A percentile compares a stretch with the other conserved stretches of the same genome.
Conservation (phyloP, 2,113 vertebrate species). For the Limnothrissa miodon region DNA sequence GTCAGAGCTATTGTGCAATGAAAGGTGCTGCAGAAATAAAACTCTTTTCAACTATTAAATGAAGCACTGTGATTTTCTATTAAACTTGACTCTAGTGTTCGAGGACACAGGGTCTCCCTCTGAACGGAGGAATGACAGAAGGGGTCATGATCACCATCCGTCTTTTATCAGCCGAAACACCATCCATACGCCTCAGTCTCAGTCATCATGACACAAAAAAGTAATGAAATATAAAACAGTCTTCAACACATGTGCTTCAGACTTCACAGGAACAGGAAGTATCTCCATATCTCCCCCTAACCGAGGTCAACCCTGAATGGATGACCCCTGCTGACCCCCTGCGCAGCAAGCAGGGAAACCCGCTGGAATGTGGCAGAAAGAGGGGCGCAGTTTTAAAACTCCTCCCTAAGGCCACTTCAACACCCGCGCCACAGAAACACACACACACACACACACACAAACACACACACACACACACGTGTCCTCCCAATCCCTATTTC, state of each 20-base stretch:
- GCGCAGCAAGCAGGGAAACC: neutral
- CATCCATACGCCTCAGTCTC: neutral
- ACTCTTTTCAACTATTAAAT: neutral
- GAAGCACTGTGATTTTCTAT: neutral
- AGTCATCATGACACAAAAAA: neutral
- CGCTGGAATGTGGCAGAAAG: neutral
- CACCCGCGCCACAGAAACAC: neutral
- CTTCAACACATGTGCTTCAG: conserved; percentile 27
- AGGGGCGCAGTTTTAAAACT: neutral
- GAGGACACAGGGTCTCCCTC: too few relatives aligned
- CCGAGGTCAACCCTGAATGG: neutral
- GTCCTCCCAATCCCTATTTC: neutral
- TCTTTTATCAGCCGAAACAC: neutral
- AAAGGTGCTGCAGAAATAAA: neutral
- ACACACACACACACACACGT: neutral
- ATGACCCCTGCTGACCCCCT: neutral
- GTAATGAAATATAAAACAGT: neutral
- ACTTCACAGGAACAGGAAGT: conserved; percentile 11
- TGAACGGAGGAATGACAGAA: neutral
- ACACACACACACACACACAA: neutral
- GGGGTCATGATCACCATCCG: neutral
- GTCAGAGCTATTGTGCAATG: neutral
- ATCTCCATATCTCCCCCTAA: neutral
- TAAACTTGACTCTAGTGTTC: neutral
- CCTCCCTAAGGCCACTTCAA: neutral